These are phyloP conservation scores for Hippocampus barbouri DNA, from an alignment of 2,113 vertebrate species.

Conservation along the genomic window DNA sequence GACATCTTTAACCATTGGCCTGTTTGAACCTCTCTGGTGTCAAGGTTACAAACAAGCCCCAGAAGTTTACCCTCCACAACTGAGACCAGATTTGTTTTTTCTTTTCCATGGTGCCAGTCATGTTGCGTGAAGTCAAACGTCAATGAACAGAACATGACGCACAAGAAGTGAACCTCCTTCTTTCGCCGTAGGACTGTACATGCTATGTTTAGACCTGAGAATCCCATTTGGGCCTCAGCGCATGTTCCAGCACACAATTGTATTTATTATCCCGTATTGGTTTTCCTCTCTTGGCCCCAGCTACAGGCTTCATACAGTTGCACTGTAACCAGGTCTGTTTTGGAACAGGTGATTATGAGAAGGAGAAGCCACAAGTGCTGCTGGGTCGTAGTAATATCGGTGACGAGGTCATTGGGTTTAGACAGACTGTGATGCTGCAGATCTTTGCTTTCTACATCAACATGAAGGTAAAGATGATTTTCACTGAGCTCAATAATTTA, in stretches of 20 bases:
- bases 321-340: conserved; percentile 48
- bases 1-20: background rate
- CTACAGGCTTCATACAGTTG: conserved; percentile 36
- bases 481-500: background rate
- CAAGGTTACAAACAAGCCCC: conserved; percentile 21
- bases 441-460: background rate
- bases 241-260: conserved; percentile 26
- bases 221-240: conserved; percentile 13
- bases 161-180: conserved; percentile 12
- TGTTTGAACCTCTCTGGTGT: background rate
- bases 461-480: background rate
- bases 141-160: conserved; percentile 11
- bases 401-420: conserved; percentile 34
- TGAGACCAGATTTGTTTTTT: conserved; percentile 19
- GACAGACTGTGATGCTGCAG: background rate
- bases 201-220: conserved; percentile 33
- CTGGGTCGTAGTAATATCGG: conserved; percentile 12
- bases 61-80: conserved; percentile 25
- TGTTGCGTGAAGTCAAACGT: conserved; percentile 27
- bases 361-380: conserved; percentile 8
- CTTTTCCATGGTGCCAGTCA: conserved; percentile 23
- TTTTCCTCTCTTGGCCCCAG: conserved; percentile 39
- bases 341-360: conserved; percentile 50
- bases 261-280: conserved; percentile 37
- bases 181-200: conserved; percentile 4